Conservation (phyloP, 37 sponge, comb jelly and placozoan genomes). For the Mnemiopsis leidyi region DNA sequence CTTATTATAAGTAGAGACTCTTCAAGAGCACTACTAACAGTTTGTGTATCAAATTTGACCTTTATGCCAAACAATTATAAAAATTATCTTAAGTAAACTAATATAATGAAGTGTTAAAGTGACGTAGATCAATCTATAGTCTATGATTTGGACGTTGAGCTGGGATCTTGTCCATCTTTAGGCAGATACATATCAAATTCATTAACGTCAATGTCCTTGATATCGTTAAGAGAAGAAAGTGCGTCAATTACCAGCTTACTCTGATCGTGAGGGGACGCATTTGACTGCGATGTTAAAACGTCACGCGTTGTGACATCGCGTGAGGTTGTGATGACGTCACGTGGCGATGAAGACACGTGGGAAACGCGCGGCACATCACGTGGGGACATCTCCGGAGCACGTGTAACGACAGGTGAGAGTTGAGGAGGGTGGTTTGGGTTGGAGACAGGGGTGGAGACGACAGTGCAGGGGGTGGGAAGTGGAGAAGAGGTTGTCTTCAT, state of each 20-base stretch:
- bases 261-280: slow-evolving; percentile 7
- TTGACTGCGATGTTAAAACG: neutral
- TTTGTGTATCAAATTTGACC: no score
- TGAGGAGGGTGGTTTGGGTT: neutral
- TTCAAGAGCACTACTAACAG: no score
- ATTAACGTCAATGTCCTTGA: slow-evolving; percentile 48
- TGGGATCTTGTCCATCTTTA: neutral
- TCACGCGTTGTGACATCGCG: no score
- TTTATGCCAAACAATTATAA: no score
- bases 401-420: neutral
- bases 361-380: neutral
- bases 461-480: neutral
- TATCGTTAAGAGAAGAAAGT: slow-evolving; percentile 35
- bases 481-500: neutral
- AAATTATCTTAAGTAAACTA: no score
- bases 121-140: no score
- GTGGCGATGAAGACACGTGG: neutral
- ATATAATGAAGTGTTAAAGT: no score
- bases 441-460: slow-evolving; percentile 6
- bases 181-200: slow-evolving; percentile 60
- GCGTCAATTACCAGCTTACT: slow-evolving; percentile 45
- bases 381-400: neutral
- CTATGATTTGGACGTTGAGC: neutral
- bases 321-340: neutral
- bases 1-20: no score